Percentiles rank a stretch among this genome's conserved stretches.
Evolutionary conservation across 2,797 vertebrate species (phyloP).

Genomic region (Xenops minutus): DNA sequence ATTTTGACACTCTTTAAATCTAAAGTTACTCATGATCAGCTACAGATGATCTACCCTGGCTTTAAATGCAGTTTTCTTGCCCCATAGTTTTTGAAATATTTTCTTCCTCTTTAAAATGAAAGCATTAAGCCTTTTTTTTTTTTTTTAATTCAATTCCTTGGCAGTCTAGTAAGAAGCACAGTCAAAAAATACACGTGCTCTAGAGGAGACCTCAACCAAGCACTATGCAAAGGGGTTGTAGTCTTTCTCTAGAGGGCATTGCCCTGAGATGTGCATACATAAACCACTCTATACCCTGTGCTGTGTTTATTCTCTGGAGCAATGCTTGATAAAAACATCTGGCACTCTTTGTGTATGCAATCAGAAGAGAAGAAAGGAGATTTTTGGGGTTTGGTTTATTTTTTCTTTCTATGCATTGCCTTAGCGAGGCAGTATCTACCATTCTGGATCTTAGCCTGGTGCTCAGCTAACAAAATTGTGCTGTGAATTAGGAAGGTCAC

Average conservation of each 20-base stretch:
- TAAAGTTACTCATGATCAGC: background rate
- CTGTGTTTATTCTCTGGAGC: background rate
- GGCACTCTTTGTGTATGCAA: background rate
- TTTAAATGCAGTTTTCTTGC: conserved; percentile 4
- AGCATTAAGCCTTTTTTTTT: background rate
- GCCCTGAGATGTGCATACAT: background rate
- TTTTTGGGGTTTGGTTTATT: background rate
- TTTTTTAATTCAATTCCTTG: background rate
- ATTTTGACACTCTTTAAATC: background rate
- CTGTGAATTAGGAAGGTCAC: background rate
- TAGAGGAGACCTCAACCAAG: background rate
- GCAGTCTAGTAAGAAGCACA: background rate
- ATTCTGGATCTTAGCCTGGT: background rate
- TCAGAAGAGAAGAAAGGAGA: background rate
- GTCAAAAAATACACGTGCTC: background rate
- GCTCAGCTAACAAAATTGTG: background rate
- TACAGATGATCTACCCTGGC: background rate
- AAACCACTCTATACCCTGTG: background rate
- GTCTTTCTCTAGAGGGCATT: background rate
- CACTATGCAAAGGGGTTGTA: background rate
- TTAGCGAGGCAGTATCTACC: background rate
- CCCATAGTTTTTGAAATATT: background rate
- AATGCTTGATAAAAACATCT: background rate
- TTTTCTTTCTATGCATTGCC: background rate
- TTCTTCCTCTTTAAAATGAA: conserved; percentile 22